Evolutionary conservation across 2,797 vertebrate species (phyloP).

Genomic region (Enteromius argenteus): DNA sequence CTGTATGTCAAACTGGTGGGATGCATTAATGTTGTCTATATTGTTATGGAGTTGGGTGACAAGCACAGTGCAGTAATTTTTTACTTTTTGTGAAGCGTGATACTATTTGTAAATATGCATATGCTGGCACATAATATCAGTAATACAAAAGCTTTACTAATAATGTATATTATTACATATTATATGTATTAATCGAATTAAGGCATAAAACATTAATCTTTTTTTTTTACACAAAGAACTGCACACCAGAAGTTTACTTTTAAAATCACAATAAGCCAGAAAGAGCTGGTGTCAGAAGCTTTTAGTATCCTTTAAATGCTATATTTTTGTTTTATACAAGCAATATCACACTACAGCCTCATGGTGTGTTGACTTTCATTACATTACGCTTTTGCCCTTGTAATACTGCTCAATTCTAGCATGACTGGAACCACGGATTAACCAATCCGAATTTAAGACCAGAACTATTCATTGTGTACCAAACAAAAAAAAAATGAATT

Average conservation of each 20-base stretch:
- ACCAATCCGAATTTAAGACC: slow-evolving; percentile 13
- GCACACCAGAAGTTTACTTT: too few species aligned
- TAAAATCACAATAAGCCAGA: too few species aligned
- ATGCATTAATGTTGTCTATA: background rate
- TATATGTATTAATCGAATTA: too few species aligned
- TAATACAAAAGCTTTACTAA: background rate
- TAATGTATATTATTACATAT: background rate
- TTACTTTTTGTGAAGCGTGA: background rate
- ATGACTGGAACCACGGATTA: background rate
- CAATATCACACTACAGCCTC: background rate
- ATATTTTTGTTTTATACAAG: background rate
- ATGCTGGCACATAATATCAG: background rate
- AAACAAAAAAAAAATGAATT: background rate
- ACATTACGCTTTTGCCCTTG: background rate
- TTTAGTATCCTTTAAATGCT: background rate
- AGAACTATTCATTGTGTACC: slow-evolving; percentile 2
- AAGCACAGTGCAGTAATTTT: background rate
- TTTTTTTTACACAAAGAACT: too few species aligned
- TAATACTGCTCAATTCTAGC: background rate
- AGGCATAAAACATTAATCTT: too few species aligned
- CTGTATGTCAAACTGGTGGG: background rate
- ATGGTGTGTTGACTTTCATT: too few species aligned
- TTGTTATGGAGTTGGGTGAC: background rate
- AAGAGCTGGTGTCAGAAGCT: too few species aligned
- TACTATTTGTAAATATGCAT: background rate